Evolutionary conservation across 2,797 vertebrate genomes (phyloP), one percentile per base, ranked within the genome.

Genomic region (Nannoperca australis): DNA sequence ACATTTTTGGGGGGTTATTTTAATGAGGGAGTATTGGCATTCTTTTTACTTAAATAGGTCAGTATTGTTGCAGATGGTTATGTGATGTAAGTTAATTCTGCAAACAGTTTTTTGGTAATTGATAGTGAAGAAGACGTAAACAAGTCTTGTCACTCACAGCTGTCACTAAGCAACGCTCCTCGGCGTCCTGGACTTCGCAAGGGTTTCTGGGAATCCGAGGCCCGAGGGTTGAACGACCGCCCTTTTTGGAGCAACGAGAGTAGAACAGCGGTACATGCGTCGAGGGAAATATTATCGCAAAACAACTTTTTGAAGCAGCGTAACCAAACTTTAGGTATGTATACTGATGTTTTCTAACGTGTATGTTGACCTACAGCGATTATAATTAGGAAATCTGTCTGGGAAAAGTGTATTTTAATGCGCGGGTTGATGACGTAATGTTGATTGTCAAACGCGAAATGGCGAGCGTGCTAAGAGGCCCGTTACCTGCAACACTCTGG

Each of bases 341-440:
- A 47, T 68, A 8, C 15, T 5, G 74, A 65, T 47, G 63, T 20
- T 61, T 86, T 84, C 70, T 15, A 32, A 62, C 7, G 30, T 12
- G 0, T 54, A 45, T 45, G 81, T 74, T 9, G 54, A 60, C 42
- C 20, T 53, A 18, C 4, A n/a, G 13, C 1, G 50, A 47, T 77
- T 64, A 69, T 40, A 89, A 85, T 76, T 3, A 9, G 38, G 66
- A 74, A 88, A 90, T 74, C 80, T 86, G 82, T 85, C 85, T 82
- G 83, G 88, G 93, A 96, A 96, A 95, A 90, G 93, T 93, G 93
- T 93, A 94, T 96, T 96, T 97, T 96, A 97, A 97, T 97, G 96
- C 96, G 96, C 97, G 96, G 93, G 96, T 97, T 97, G 96, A 97
- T 97, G 97, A 97, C 97, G 96, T 97, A 97, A 96, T 94, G 93